Conservation (phyloP, 2,113 vertebrate species). For the Passer domesticus region DNA sequence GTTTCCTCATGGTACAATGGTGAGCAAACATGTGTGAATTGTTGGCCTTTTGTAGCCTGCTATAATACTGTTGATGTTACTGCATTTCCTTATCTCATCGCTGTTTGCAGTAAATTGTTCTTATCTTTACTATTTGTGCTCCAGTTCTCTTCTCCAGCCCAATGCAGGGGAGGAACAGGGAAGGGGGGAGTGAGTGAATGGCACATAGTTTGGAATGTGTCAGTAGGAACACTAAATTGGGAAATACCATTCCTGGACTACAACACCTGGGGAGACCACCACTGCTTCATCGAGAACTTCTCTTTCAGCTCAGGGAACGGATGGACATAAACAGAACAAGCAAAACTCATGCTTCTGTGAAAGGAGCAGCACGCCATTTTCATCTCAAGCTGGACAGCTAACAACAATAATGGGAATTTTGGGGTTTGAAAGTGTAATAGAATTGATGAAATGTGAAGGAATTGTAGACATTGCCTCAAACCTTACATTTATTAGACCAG, state of each 20-base stretch:
- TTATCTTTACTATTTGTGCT: neutral
- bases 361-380: neutral
- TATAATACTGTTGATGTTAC: neutral
- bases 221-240: neutral
- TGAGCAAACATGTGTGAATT: neutral
- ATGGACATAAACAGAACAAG: neutral
- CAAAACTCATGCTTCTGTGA: neutral
- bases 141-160: neutral
- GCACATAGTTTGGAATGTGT: neutral
- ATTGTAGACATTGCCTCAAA: neutral
- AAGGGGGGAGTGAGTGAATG: fast-evolving
- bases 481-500: constrained; percentile 41
- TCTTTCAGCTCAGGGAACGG: neutral
- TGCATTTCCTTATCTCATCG: neutral
- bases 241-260: neutral
- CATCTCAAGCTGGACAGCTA: constrained; percentile 3
- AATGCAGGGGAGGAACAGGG: neutral
- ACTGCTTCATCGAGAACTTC: neutral
- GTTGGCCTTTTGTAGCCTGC: neutral
- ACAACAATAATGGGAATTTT: constrained; percentile 14
- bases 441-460: constrained; percentile 18
- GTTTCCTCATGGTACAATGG: fast-evolving
- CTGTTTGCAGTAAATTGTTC: neutral
- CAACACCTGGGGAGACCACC: neutral
- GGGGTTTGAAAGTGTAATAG: neutral